Conservation (phyloP, 2,888 invertebrate species). For the Achlya flavicornis region DNA sequence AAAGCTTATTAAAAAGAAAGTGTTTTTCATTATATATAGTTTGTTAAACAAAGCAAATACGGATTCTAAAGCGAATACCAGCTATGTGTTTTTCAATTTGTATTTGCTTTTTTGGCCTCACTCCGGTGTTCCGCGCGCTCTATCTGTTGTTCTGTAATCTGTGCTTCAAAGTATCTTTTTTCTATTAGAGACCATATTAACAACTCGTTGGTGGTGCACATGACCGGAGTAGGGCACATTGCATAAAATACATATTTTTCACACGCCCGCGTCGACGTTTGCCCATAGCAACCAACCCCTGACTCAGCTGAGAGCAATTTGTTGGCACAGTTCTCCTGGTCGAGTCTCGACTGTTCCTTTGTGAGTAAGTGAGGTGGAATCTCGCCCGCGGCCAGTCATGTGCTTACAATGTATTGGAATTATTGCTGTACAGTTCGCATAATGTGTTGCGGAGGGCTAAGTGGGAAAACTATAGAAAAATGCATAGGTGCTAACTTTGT, state of each 20-base stretch:
- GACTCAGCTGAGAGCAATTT: neutral
- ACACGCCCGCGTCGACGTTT: neutral
- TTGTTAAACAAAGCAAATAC: too few relatives aligned
- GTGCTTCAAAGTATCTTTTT: too few relatives aligned
- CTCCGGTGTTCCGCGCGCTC: too few relatives aligned
- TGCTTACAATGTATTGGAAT: conserved; percentile 10
- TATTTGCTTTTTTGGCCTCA: too few relatives aligned
- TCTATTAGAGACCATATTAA: too few relatives aligned
- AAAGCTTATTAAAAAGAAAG: too few relatives aligned
- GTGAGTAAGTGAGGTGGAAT: conserved; percentile 11
- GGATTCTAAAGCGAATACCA: too few relatives aligned
- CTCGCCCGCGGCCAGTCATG: conserved; percentile 4
- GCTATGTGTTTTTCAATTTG: too few relatives aligned
- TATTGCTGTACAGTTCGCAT: neutral
- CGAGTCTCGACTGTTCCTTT: conserved; percentile 2
- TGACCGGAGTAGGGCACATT: neutral
- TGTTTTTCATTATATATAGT: too few relatives aligned
- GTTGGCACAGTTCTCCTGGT: conserved; percentile 9
- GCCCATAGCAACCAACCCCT: conserved; percentile 5
- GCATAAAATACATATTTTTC: neutral
- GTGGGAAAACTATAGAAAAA: neutral
- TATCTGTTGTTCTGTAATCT: too few relatives aligned
- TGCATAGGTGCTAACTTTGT: neutral
- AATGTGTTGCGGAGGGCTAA: conserved; percentile 1
- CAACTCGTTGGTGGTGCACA: neutral